Evolutionary conservation across 2,113 vertebrate genomes (phyloP).

Genomic region (Heptranchias perlo): DNA sequence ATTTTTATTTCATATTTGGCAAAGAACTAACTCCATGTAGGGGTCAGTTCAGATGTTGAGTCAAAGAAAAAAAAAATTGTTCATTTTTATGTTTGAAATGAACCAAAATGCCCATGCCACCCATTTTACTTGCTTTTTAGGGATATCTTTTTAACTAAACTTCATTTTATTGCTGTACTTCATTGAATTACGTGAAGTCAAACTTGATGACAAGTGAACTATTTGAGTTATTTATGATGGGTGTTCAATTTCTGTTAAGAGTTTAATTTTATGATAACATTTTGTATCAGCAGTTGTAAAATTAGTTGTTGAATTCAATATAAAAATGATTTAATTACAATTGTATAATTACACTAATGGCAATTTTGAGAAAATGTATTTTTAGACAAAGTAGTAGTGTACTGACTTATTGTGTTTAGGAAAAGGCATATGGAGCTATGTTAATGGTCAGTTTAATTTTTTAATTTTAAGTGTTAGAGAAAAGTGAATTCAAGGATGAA

Average conservation of each 20-base stretch:
- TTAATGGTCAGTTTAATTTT: background rate
- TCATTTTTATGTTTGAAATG: background rate
- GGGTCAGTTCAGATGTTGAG: background rate
- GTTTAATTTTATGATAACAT: background rate
- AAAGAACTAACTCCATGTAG: background rate
- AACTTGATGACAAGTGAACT: background rate
- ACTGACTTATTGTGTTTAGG: background rate
- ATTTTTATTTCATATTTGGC: background rate
- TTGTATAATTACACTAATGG: background rate
- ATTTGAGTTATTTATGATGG: background rate
- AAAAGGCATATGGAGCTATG: background rate
- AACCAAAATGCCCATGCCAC: background rate
- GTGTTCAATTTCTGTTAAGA: background rate
- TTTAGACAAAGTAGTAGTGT: background rate
- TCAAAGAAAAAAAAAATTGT: background rate
- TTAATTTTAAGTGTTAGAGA: conserved; percentile 77
- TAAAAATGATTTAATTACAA: background rate
- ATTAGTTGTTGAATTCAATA: background rate
- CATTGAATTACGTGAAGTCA: background rate
- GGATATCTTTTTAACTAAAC: background rate
- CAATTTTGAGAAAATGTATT: background rate
- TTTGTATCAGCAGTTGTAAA: background rate
- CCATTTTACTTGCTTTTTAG: background rate
- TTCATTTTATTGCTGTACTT: background rate
- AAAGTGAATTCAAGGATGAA: conserved; percentile 96